Evolutionary conservation across 2,113 vertebrate genomes (phyloP).

Genomic region (Lepisosteus osseus): DNA sequence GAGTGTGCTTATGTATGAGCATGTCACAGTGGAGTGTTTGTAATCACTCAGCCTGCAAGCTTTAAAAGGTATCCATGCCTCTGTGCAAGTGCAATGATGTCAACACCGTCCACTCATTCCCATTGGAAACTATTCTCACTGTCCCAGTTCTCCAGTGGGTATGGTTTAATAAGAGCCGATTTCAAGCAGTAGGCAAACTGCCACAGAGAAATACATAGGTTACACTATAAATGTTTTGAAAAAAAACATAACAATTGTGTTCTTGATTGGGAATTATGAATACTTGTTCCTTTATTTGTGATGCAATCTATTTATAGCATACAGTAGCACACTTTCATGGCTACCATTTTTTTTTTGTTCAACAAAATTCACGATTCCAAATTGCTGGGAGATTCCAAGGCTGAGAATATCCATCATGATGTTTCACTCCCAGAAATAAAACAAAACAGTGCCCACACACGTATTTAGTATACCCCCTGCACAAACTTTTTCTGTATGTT

Average conservation of each 20-base stretch:
- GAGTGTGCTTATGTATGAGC: too few species aligned
- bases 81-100: constrained; percentile 33
- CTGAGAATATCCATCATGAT: constrained; percentile 1
- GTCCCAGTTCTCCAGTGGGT: constrained; percentile 19
- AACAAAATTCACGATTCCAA: background rate
- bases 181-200: background rate
- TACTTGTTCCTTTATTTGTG: too few species aligned
- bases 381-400: background rate
- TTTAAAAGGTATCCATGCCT: constrained; percentile 4
- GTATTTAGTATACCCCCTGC: too few species aligned
- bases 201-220: background rate
- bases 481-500: too few species aligned
- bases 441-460: too few species aligned
- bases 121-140: constrained; percentile 49
- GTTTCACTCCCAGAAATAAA: too few species aligned
- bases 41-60: background rate
- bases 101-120: constrained; percentile 30
- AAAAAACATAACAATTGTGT: too few species aligned
- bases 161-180: constrained; percentile 1
- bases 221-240: too few species aligned
- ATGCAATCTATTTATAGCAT: background rate
- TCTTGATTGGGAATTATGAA: background rate
- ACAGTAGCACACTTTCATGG: background rate
- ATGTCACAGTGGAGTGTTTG: background rate
- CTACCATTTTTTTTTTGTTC: background rate